These are phyloP conservation scores for Brachionus sp. DNA, from an alignment of 1,140 invertebrate species.

Conservation along the genomic window DNA sequence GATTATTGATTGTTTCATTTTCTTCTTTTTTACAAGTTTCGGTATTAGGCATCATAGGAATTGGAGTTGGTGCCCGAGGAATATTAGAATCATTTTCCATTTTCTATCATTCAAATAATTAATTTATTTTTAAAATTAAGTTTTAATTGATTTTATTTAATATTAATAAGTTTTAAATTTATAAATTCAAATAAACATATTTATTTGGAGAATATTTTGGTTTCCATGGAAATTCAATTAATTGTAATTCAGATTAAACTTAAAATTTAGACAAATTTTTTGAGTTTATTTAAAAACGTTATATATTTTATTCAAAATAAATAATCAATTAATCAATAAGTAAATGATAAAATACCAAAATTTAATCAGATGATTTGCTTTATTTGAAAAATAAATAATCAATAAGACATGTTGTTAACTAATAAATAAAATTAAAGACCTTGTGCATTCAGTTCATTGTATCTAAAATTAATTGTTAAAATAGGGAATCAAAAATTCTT, in stretches of 20 bases:
- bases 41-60: neutral
- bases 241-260: neutral
- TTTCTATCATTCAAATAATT: neutral
- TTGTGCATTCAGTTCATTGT: conserved; percentile 30
- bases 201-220: neutral
- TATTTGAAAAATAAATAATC: no score
- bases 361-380: no score
- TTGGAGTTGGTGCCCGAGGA: conserved; percentile 17
- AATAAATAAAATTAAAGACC: neutral
- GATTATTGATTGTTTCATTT: neutral
- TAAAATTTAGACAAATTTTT: neutral
- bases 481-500: neutral
- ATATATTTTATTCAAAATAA: neutral
- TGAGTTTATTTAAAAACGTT: no score
- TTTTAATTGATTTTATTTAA: neutral
- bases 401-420: neutral
- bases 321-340: no score
- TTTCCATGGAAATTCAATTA: neutral
- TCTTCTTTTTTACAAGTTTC: neutral
- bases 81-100: neutral
- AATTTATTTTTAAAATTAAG: neutral
- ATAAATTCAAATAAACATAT: neutral
- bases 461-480: neutral
- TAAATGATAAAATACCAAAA: no score
- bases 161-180: neutral